Conservation (phyloP, 35 echinoderm and acorn worm species). For the Holothuria glaberrima region DNA sequence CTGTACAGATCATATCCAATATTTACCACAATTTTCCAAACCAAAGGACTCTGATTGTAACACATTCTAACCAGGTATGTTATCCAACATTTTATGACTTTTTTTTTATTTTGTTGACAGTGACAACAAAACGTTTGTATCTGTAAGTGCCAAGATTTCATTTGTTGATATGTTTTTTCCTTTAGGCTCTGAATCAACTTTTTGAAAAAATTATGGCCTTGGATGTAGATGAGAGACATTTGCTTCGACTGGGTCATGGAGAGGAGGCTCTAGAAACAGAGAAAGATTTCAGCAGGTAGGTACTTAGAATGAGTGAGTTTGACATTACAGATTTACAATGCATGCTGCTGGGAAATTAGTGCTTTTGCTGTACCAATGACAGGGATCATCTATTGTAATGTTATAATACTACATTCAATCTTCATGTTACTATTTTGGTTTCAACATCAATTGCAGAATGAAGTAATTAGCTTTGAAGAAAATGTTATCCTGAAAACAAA, state of each 20-base stretch:
- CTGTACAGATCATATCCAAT: constrained; percentile 98
- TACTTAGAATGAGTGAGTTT: not conserved
- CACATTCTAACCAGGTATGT: constrained; percentile 97
- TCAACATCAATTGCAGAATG: too few relatives aligned
- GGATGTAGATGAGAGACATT: constrained; percentile 97
- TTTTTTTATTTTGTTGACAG: too few relatives aligned
- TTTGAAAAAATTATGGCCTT: constrained; percentile 99
- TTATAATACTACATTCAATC: too few relatives aligned
- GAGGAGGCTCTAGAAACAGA: constrained; percentile 98
- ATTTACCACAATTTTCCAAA: constrained; percentile 98
- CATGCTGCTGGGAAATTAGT: too few relatives aligned
- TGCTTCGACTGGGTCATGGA: constrained; percentile 96
- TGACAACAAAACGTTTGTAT: not conserved
- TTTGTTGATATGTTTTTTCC: not conserved
- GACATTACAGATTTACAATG: too few relatives aligned
- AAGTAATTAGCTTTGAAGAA: too few relatives aligned
- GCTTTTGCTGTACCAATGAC: too few relatives aligned
- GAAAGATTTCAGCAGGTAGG: constrained; percentile 98
- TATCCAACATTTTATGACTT: not conserved
- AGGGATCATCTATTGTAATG: too few relatives aligned
- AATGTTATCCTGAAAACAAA: too few relatives aligned
- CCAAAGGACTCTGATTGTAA: constrained; percentile 96
- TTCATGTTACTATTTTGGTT: too few relatives aligned
- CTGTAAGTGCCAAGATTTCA: not conserved
- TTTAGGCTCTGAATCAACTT: constrained; percentile 95